Conservation (phyloP, 2,888 invertebrate species). For the Trichopoda pennipes region DNA sequence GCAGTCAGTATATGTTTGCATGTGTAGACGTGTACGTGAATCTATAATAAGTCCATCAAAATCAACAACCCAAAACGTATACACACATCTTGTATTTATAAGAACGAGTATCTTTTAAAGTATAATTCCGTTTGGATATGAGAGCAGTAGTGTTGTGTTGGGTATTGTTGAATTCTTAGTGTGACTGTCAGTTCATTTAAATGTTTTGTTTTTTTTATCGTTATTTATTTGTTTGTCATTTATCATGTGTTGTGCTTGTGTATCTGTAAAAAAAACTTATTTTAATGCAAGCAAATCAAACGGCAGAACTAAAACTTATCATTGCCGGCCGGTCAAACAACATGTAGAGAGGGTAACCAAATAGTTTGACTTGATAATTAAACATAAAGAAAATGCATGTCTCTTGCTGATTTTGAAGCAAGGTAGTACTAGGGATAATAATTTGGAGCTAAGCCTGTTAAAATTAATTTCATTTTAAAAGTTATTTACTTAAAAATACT, state of each 20-base stretch:
- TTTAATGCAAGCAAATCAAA: slow-evolving; percentile 26
- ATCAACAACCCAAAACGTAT: slow-evolving; percentile 38
- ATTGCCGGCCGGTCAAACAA: slow-evolving; percentile 51
- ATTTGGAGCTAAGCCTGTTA: no score
- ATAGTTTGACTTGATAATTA: neutral
- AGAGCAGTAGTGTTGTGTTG: slow-evolving; percentile 12
- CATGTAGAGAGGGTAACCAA: slow-evolving; percentile 17
- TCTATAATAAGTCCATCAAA: slow-evolving; percentile 43
- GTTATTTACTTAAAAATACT: no score
- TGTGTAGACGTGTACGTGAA: neutral
- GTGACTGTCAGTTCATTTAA: slow-evolving; percentile 50
- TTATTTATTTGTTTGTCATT: slow-evolving; percentile 67
- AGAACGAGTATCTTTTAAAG: neutral
- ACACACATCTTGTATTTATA: slow-evolving; percentile 43
- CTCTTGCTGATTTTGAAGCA: no score
- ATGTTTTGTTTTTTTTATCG: slow-evolving; percentile 50
- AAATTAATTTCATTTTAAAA: no score
- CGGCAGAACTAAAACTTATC: slow-evolving; percentile 38
- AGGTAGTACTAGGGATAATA: no score
- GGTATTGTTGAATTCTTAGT: slow-evolving; percentile 47
- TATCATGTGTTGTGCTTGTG: slow-evolving; percentile 47
- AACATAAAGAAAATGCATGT: no score
- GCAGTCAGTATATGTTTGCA: neutral
- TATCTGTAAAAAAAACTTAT: slow-evolving; percentile 28
- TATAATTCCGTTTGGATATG: neutral